Evolutionary conservation across 1,140 invertebrate species (phyloP).

Genomic region (Drosophila ambigua): DNA sequence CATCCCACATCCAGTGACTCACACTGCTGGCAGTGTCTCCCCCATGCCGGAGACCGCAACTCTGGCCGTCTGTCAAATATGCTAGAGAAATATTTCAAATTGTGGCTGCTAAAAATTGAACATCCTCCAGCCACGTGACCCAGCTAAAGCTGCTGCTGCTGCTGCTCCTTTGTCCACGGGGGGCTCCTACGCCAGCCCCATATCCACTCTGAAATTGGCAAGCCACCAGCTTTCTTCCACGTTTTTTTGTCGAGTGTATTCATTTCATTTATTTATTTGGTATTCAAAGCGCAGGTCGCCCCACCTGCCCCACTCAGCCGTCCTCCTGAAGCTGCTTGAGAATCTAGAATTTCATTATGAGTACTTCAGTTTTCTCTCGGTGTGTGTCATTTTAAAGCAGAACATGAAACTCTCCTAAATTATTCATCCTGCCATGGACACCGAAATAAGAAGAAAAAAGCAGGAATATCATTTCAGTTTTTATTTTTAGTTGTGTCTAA

Average conservation of each 20-base stretch:
- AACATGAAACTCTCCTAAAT: constrained; percentile 49
- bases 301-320: constrained; percentile 20
- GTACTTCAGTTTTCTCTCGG: constrained; percentile 31
- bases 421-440: constrained; percentile 44
- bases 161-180: constrained; percentile 36
- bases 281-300: constrained; percentile 74
- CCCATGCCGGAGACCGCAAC: constrained; percentile 51
- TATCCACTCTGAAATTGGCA: constrained; percentile 43
- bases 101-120: constrained; percentile 81
- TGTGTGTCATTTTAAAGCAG: constrained; percentile 57
- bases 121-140: constrained; percentile 31
- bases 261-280: constrained; percentile 80
- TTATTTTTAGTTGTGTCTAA: no score
- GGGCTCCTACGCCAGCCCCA: constrained; percentile 7
- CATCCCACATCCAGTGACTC: neutral
- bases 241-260: constrained; percentile 49
- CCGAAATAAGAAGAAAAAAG: neutral
- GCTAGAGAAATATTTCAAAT: constrained; percentile 80
- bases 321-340: constrained; percentile 5
- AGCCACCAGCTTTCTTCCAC: constrained; percentile 4
- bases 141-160: constrained; percentile 1
- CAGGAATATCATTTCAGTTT: constrained; percentile 2
- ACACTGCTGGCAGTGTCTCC: no score
- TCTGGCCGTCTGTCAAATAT: constrained; percentile 81
- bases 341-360: constrained; percentile 74